phyloP scores from a whole-genome alignment of 2,888 invertebrate species.

The Tenthredo livida region DNA sequence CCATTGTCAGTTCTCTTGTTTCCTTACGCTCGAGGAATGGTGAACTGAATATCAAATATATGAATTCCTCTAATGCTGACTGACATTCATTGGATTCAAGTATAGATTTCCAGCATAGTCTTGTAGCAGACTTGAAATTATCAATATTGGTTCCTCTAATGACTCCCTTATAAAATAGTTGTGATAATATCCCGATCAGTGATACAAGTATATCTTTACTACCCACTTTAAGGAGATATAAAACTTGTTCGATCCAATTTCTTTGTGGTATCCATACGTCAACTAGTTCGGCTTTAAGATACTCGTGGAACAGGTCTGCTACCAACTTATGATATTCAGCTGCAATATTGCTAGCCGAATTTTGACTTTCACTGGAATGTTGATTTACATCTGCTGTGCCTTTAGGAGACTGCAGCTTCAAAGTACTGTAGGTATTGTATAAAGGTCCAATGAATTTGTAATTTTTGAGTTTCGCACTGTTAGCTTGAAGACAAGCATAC shows the following conservation, averaged over 20 bases:
- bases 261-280: constrained; percentile 11
- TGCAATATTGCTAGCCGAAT: constrained; percentile 63
- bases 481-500: constrained; percentile 36
- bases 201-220: constrained; percentile 62
- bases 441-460: constrained; percentile 50
- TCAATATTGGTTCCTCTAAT: constrained; percentile 58
- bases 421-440: constrained; percentile 39
- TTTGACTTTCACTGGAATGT: constrained; percentile 35
- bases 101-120: constrained; percentile 70
- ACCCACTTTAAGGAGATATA: constrained; percentile 61
- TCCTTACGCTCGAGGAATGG: constrained; percentile 61
- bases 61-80: constrained; percentile 66
- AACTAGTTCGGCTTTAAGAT: constrained; percentile 42
- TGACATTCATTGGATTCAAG: constrained; percentile 78
- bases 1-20: constrained; percentile 56
- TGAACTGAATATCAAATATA: constrained; percentile 62
- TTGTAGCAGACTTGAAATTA: constrained; percentile 60
- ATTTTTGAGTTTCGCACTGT: neutral
- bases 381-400: constrained; percentile 18
- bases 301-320: constrained; percentile 61
- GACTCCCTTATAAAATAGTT: constrained; percentile 13
- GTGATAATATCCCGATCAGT: constrained; percentile 57
- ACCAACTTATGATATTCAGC: constrained; percentile 65
- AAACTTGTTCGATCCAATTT: constrained; percentile 60
- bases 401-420: neutral